Evolutionary conservation across 2,113 vertebrate genomes (phyloP).

Genomic region (Tor tambroides): DNA sequence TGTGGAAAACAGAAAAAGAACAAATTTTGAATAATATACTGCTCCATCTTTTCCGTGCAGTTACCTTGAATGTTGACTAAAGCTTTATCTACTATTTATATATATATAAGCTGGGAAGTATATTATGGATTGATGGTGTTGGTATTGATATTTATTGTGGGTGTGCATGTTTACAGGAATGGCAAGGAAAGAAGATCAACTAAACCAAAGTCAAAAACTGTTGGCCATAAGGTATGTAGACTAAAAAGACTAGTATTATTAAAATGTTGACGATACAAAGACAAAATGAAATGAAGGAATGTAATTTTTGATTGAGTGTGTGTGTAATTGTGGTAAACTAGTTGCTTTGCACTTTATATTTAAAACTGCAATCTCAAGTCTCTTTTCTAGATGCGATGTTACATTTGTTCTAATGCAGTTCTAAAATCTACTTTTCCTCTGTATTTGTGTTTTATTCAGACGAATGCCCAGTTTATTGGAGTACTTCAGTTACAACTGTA

Average conservation of each 20-base stretch:
- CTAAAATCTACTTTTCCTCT: neutral
- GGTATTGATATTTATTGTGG: neutral
- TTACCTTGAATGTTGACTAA: neutral
- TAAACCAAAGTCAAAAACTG: constrained; percentile 86
- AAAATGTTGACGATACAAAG: neutral
- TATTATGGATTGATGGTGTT: neutral
- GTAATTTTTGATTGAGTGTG: too few species aligned
- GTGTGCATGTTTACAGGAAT: constrained; percentile 76
- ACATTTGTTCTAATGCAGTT: neutral
- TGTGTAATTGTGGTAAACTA: neutral
- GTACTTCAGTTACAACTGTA: constrained; percentile 95
- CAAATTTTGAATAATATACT: neutral
- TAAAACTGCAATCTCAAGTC: neutral
- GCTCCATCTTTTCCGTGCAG: neutral
- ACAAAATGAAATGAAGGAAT: neutral
- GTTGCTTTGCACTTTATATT: neutral
- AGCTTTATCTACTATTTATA: neutral
- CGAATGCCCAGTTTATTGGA: constrained; percentile 94
- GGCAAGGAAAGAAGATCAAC: constrained; percentile 88
- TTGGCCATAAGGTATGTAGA: constrained; percentile 87
- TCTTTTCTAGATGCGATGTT: neutral
- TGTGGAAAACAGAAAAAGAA: neutral
- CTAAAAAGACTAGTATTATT: neutral
- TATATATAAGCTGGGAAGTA: neutral
- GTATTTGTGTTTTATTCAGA: constrained; percentile 70